phyloP scores from a whole-genome alignment of 2,888 invertebrate genomes.

The Seira sanloemensis region DNA sequence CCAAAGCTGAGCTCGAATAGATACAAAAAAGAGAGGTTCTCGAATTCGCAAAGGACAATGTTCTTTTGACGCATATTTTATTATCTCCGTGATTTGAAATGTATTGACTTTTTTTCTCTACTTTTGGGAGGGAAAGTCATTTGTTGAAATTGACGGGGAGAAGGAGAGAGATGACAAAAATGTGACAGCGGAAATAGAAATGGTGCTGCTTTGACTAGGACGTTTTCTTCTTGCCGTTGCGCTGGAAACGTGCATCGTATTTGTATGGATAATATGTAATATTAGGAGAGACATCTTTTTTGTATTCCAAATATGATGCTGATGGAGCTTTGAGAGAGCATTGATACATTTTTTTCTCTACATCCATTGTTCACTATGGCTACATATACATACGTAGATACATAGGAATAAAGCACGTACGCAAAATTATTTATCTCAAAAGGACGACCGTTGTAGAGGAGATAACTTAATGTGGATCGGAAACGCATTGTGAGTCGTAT shows the following conservation, averaged over 20 bases:
- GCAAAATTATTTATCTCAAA: constrained; percentile 31
- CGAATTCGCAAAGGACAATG: background rate
- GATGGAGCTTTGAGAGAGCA: no score
- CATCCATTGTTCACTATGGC: background rate
- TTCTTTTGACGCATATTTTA: background rate
- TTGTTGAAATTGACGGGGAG: background rate
- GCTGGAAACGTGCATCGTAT: background rate
- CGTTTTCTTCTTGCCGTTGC: background rate
- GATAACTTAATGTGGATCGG: constrained; percentile 58
- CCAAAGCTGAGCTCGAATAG: background rate
- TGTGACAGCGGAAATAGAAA: background rate
- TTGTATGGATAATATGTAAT: no score
- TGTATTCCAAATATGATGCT: no score
- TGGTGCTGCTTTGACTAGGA: background rate
- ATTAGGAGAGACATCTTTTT: no score
- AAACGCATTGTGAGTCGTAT: constrained; percentile 57
- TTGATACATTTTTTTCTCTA: constrained; percentile 5
- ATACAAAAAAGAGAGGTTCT: background rate
- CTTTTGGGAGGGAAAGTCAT: no score
- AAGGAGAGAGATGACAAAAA: background rate
- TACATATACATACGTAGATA: constrained; percentile 10
- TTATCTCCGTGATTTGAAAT: background rate
- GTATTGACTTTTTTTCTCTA: constrained; percentile 7
- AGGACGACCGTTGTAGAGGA: background rate
- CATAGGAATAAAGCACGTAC: constrained; percentile 32